phyloP scores from a whole-genome alignment of 2,888 invertebrate species.

The Drosophila leonis region DNA sequence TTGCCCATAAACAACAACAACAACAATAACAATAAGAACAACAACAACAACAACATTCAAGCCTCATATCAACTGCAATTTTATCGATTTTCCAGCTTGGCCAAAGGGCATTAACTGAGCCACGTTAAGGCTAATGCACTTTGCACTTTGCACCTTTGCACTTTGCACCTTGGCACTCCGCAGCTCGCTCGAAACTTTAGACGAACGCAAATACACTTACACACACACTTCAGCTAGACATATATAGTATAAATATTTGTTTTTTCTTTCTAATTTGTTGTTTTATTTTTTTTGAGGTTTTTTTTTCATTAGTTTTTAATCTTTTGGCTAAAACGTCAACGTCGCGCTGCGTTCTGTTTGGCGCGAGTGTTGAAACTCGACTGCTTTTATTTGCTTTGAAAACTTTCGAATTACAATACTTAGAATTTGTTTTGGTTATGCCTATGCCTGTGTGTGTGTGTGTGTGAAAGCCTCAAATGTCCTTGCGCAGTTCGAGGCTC shows the following conservation, averaged over 20 bases:
- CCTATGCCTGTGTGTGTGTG: constrained; percentile 34
- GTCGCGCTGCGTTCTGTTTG: constrained; percentile 63
- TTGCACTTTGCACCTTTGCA: constrained; percentile 55
- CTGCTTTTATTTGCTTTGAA: constrained; percentile 80
- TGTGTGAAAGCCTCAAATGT: constrained; percentile 61
- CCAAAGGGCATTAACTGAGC: constrained; percentile 82
- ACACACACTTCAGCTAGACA: constrained; percentile 1
- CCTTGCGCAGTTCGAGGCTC: constrained; percentile 84
- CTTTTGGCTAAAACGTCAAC: constrained; percentile 19
- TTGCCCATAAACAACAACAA: constrained; percentile 56
- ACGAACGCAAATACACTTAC: background rate
- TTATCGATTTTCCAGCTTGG: constrained; percentile 77
- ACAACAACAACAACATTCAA: background rate
- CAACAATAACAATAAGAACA: background rate
- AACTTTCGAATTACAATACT: constrained; percentile 83
- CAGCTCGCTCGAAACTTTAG: background rate
- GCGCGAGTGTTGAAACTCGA: constrained; percentile 82
- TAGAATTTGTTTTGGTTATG: constrained; percentile 78
- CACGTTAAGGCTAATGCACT: constrained; percentile 82
- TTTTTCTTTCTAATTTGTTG: background rate
- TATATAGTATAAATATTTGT: background rate
- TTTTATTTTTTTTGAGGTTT: background rate
- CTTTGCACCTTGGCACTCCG: constrained; percentile 4
- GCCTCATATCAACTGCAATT: constrained; percentile 58
- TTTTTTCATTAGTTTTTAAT: background rate